Percentiles rank a stretch among this genome's conserved stretches.
Evolutionary conservation across 2,113 vertebrate genomes (phyloP).

Genomic region (Fregetta grallaria): DNA sequence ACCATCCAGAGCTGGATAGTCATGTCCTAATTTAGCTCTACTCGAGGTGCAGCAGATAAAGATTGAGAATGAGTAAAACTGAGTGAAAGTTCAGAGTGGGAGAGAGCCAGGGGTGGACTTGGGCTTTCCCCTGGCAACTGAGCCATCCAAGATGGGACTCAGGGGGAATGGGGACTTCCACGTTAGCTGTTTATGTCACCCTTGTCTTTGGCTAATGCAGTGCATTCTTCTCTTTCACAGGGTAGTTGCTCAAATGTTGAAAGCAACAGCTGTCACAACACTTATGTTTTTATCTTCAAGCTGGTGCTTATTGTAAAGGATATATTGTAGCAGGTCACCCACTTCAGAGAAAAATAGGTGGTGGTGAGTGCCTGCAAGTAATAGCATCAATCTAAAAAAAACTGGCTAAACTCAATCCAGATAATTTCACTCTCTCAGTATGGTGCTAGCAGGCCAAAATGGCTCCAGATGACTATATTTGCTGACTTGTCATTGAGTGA

Average conservation of each 20-base stretch:
- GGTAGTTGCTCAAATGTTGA: neutral
- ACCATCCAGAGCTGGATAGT: neutral
- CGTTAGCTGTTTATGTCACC: neutral
- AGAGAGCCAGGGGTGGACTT: rapidly evolving
- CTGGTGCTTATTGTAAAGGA: neutral
- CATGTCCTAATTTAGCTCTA: neutral
- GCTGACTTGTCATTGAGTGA: slow-evolving; percentile 19
- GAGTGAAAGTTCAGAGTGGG: neutral
- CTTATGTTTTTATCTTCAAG: neutral
- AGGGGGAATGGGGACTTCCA: neutral
- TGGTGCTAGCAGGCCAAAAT: neutral
- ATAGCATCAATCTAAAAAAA: slow-evolving; percentile 2
- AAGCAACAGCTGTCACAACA: neutral
- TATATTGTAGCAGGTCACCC: neutral
- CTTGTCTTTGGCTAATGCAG: neutral
- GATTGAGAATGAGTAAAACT: neutral
- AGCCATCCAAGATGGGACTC: neutral
- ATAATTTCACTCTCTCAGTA: neutral
- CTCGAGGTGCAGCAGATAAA: neutral
- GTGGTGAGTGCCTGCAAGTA: neutral
- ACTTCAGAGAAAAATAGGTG: neutral
- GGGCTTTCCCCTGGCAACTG: neutral
- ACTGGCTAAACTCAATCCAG: neutral
- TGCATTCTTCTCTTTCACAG: neutral
- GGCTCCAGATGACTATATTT: neutral